Conservation (phyloP, 2,888 invertebrate species). For the Panopea generosa region DNA sequence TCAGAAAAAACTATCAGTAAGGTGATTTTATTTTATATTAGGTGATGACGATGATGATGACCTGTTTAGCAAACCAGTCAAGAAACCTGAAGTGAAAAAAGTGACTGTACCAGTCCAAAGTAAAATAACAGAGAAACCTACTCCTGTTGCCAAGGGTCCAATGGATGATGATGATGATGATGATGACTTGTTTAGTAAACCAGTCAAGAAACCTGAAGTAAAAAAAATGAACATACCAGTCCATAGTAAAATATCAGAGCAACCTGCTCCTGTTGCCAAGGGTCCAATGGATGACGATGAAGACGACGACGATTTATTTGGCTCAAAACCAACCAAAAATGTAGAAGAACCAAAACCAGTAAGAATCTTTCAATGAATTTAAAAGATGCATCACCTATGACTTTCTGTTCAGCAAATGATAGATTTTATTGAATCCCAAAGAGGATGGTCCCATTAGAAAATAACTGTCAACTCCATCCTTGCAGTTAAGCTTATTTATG, state of each 20-base stretch:
- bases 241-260: neutral
- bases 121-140: neutral
- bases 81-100: slow-evolving; percentile 8
- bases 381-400: neutral
- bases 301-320: slow-evolving; percentile 76
- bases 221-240: neutral
- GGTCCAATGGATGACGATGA: slow-evolving; percentile 69
- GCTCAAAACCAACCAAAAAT: slow-evolving; percentile 53
- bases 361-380: neutral
- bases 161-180: slow-evolving; percentile 13
- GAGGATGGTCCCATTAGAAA: too few relatives aligned
- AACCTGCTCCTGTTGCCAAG: slow-evolving; percentile 13
- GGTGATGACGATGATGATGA: slow-evolving; percentile 39
- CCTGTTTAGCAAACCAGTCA: slow-evolving; percentile 19
- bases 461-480: too few relatives aligned
- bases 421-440: too few relatives aligned
- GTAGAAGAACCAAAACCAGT: slow-evolving; percentile 13
- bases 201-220: slow-evolving; percentile 6
- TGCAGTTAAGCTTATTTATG: too few relatives aligned
- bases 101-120: neutral
- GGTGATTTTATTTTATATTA: too few relatives aligned
- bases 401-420: too few relatives aligned
- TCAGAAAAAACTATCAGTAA: too few relatives aligned
- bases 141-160: slow-evolving; percentile 2
- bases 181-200: slow-evolving; percentile 34